Conservation (phyloP, 2,888 invertebrate genomes). For the Exephanes ischioxanthus region DNA sequence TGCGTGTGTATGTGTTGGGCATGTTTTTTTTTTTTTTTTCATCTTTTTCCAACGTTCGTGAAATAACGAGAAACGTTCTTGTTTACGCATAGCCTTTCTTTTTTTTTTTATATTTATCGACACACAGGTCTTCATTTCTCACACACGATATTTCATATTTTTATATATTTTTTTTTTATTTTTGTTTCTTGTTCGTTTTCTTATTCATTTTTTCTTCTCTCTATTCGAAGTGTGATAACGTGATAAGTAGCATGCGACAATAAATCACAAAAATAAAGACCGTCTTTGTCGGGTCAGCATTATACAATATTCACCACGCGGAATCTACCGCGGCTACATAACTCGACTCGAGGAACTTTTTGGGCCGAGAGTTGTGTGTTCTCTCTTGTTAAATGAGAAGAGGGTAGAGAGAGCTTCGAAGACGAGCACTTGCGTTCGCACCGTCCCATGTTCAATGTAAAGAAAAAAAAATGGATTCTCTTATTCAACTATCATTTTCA, state of each 20-base stretch:
- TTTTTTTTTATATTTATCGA: conserved; percentile 56
- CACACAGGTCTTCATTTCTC: conserved; percentile 47
- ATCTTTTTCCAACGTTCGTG: background rate
- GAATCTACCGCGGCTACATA: conserved; percentile 36
- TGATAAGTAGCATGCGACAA: conserved; percentile 64
- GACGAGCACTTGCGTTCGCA: background rate
- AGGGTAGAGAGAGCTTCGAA: background rate
- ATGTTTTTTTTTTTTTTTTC: conserved; percentile 31
- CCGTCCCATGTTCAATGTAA: no score
- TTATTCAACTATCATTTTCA: conserved; percentile 27
- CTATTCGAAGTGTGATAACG: conserved; percentile 56
- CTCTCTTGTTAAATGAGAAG: background rate
- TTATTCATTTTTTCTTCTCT: conserved; percentile 5
- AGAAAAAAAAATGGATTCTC: background rate
- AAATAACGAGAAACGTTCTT: conserved; percentile 23
- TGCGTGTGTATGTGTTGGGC: conserved; percentile 3
- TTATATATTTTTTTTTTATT: background rate
- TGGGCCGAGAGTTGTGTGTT: background rate
- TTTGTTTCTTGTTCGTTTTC: background rate
- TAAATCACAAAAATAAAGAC: conserved; percentile 66
- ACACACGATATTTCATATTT: conserved; percentile 48
- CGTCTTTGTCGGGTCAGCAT: conserved; percentile 52
- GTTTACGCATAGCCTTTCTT: conserved; percentile 44
- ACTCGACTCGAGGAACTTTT: conserved; percentile 45
- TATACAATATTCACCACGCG: conserved; percentile 56